Evolutionary conservation across 2,888 invertebrate genomes (phyloP).

Genomic region (Limenitis camilla): DNA sequence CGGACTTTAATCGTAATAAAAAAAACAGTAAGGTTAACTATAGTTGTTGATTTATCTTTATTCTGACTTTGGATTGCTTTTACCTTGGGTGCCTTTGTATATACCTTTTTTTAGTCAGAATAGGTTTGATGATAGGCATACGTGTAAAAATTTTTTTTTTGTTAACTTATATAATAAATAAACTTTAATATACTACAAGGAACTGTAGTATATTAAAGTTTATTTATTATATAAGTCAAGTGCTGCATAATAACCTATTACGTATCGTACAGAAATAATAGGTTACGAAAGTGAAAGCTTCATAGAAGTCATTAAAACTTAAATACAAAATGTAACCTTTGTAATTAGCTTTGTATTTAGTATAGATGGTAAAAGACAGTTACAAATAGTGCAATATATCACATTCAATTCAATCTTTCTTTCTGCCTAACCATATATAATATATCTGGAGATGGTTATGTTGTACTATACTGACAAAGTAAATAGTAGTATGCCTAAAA

Average conservation of each 20-base stretch:
- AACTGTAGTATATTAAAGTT: background rate
- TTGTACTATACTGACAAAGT: background rate
- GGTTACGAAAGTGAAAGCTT: constrained; percentile 17
- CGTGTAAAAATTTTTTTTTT: too few relatives aligned
- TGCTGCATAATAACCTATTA: constrained; percentile 2
- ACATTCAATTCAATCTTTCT: background rate
- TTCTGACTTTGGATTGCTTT: too few relatives aligned
- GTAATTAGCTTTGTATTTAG: background rate
- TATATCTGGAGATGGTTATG: background rate
- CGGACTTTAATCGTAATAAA: too few relatives aligned
- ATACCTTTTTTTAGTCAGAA: too few relatives aligned
- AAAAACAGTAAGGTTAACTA: too few relatives aligned
- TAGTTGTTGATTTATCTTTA: too few relatives aligned
- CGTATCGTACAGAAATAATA: constrained; percentile 13
- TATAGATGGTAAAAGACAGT: background rate
- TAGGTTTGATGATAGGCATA: too few relatives aligned
- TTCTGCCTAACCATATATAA: background rate
- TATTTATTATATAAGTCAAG: background rate
- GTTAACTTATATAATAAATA: too few relatives aligned
- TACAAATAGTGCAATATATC: constrained; percentile 1
- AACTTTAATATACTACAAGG: background rate
- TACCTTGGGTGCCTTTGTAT: too few relatives aligned
- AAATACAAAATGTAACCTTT: constrained; percentile 2
- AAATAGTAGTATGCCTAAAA: background rate
- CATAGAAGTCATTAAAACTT: constrained; percentile 4